Evolutionary conservation across 2,888 invertebrate species (phyloP).

Genomic region (Sphaerophoria taeniata): DNA sequence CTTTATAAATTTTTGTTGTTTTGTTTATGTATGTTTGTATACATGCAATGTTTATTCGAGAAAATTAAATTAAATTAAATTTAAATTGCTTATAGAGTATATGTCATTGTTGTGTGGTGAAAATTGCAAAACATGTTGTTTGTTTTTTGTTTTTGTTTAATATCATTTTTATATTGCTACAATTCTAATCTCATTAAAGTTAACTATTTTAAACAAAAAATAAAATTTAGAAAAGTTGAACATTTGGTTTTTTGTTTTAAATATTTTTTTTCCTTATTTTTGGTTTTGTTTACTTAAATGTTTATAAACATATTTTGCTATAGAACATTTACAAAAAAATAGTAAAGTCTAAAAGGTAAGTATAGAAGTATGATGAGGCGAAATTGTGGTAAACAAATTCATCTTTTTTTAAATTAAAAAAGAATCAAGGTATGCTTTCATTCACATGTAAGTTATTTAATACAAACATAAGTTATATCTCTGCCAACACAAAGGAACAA

Average conservation of each 20-base stretch:
- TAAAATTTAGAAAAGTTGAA: constrained; percentile 32
- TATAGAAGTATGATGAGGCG: constrained; percentile 1
- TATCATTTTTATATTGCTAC: constrained; percentile 53
- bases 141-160: constrained; percentile 34
- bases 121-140: constrained; percentile 58
- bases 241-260: constrained; percentile 12
- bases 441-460: constrained; percentile 57
- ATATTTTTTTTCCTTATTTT: neutral
- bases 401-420: constrained; percentile 32
- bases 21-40: constrained; percentile 44
- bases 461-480: constrained; percentile 51
- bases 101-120: constrained; percentile 46
- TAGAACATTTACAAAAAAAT: constrained; percentile 46
- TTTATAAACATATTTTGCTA: constrained; percentile 47
- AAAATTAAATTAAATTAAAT: constrained; percentile 34
- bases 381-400: constrained; percentile 32
- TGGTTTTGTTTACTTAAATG: neutral
- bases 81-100: constrained; percentile 50
- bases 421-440: constrained; percentile 17
- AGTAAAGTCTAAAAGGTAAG: constrained; percentile 15
- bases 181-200: constrained; percentile 34
- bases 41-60: constrained; percentile 63
- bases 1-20: constrained; percentile 11
- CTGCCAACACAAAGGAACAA: constrained; percentile 51
- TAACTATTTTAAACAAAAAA: constrained; percentile 32